Conservation (phyloP, 2,797 vertebrate genomes). For the Sebastes nivosus region DNA sequence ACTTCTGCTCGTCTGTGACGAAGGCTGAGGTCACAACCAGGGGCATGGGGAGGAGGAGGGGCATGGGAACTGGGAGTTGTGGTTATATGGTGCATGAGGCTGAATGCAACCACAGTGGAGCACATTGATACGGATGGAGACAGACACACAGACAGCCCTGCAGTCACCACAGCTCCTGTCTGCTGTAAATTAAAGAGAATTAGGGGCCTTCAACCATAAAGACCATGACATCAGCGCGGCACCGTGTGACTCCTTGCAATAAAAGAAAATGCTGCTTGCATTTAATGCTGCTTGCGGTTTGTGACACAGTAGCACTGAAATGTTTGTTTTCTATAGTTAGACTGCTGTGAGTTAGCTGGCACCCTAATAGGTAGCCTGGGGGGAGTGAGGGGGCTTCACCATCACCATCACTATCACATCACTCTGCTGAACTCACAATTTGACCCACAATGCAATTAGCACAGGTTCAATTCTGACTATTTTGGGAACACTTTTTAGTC, state of each 20-base stretch:
- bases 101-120: slow-evolving; percentile 43
- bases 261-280: slow-evolving; percentile 57
- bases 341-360: slow-evolving; percentile 17
- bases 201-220: slow-evolving; percentile 61
- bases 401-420: neutral
- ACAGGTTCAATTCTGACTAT: slow-evolving; percentile 40
- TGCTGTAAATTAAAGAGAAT: slow-evolving; percentile 72
- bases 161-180: slow-evolving; percentile 65
- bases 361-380: slow-evolving; percentile 17
- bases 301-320: slow-evolving; percentile 53
- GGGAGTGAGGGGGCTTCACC: neutral
- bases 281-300: slow-evolving; percentile 41
- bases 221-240: slow-evolving; percentile 71
- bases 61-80: slow-evolving; percentile 46
- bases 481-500: slow-evolving; percentile 47
- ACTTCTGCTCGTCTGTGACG: slow-evolving; percentile 44
- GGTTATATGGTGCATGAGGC: slow-evolving; percentile 39
- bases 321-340: slow-evolving; percentile 56
- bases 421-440: neutral
- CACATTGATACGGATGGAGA: slow-evolving; percentile 37
- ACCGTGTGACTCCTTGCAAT: slow-evolving; percentile 60
- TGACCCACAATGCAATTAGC: slow-evolving; percentile 44
- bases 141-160: slow-evolving; percentile 35
- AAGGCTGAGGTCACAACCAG: slow-evolving; percentile 48
- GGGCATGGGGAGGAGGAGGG: neutral